Evolutionary conservation across 1,140 invertebrate genomes (phyloP), one percentile per base, ranked within the genome.

Genomic region (Drosophila nigrodunni): DNA sequence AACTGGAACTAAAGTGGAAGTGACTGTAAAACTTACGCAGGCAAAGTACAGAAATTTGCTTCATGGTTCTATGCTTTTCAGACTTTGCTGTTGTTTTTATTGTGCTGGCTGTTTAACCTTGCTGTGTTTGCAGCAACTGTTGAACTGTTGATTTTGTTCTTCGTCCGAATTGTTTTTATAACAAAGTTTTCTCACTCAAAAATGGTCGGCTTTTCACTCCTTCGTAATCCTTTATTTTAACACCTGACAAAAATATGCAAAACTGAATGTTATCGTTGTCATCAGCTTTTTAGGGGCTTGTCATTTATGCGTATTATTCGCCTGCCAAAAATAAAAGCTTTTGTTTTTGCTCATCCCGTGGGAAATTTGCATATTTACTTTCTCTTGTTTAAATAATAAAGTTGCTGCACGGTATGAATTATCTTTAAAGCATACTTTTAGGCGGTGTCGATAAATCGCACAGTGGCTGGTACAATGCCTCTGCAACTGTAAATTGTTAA

Each of bases 181-280:
- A 55, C 49, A 46, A 46, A 55, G 30, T 55, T 41, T 73, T 46
- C 18, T 10, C 61, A 18, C 30, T 15, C 43, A 50, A 41, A 61
- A 54, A 47, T 62, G 59, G 69, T 43, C 25, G 34, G 49, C 46
- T 57, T 47, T 41, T 61, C 25, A 30, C 44, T 9, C 15, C 34
- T n/a, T 39, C 67, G 80, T 88, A 87, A 88, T 87, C 83, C 73
- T 67, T 83, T 80, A 77, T 80, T 77, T 80, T 70, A 82, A 88
- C 82, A 87, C 82, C 82, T 87, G 83, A 47, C 80, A 72, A 61
- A 70, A 62, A 82, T 67, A 82, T 82, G 60, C 71, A 79, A 78
- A 78, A 67, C 62, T 76, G 73, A 47, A 71, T 77, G 82, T 82
- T 77, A 65, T 62, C 46, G 50, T 21, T 41, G 46, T 25, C 44